These are phyloP conservation scores for Silurus aristotelis DNA, from an alignment of 2,797 vertebrate genomes.

Conservation along the genomic window DNA sequence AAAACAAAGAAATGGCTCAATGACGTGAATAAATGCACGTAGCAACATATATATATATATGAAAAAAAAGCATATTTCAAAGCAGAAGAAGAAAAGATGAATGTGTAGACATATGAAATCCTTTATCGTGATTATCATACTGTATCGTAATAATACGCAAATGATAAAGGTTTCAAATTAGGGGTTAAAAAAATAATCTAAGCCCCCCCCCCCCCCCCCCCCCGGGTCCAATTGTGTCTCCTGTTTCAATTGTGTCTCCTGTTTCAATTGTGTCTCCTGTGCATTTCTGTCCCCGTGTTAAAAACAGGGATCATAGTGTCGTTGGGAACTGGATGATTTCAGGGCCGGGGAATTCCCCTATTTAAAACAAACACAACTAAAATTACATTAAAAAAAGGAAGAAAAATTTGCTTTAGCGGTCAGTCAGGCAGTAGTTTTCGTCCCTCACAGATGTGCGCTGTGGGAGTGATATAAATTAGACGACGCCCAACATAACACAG, in stretches of 20 bases:
- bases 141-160: slow-evolving; percentile 43
- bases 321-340: neutral
- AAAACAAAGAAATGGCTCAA: slow-evolving; percentile 64
- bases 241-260: neutral
- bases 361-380: neutral
- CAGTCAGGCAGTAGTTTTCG: slow-evolving; percentile 25
- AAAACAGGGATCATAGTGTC: slow-evolving; percentile 28
- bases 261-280: neutral
- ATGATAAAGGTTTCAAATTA: neutral
- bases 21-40: slow-evolving; percentile 58
- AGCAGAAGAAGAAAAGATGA: slow-evolving; percentile 23
- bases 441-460: neutral
- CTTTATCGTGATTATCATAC: slow-evolving; percentile 47
- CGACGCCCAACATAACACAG: neutral
- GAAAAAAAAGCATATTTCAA: slow-evolving; percentile 50
- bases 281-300: neutral
- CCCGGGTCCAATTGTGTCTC: too few relatives aligned
- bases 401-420: slow-evolving; percentile 6
- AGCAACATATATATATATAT: slow-evolving; percentile 45
- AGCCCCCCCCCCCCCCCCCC: too few relatives aligned
- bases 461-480: neutral
- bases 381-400: neutral
- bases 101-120: slow-evolving; percentile 44
- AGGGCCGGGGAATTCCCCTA: neutral
- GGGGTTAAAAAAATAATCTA: neutral